Evolutionary conservation across 2,888 invertebrate species (phyloP).

Genomic region (Drosophila borborema): DNA sequence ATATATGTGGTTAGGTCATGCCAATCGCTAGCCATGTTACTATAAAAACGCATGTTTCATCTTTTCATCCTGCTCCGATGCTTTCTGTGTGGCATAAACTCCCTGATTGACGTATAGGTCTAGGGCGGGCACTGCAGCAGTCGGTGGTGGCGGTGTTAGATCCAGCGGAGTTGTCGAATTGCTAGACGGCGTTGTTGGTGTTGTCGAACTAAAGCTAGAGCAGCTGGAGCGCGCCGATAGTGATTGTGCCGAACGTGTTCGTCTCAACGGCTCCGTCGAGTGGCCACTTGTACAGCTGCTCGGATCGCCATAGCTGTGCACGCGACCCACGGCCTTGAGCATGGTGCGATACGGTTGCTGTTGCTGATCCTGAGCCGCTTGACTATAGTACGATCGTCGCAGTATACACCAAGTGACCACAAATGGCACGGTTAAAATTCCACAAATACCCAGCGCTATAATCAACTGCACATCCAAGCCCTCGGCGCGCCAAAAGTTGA

Average conservation of each 20-base stretch:
- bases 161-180: slow-evolving; percentile 60
- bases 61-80: slow-evolving; percentile 38
- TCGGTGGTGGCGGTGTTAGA: slow-evolving; percentile 58
- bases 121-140: slow-evolving; percentile 35
- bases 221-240: slow-evolving; percentile 60
- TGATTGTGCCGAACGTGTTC: slow-evolving; percentile 68
- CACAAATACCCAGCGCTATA: slow-evolving; percentile 77
- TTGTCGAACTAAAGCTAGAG: slow-evolving; percentile 60
- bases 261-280: slow-evolving; percentile 48
- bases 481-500: slow-evolving; percentile 82
- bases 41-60: slow-evolving; percentile 51
- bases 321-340: slow-evolving; percentile 54
- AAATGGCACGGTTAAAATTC: slow-evolving; percentile 83
- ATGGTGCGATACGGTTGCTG: slow-evolving; percentile 49
- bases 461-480: slow-evolving; percentile 83
- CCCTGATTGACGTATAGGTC: slow-evolving; percentile 53
- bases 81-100: slow-evolving; percentile 35
- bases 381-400: slow-evolving; percentile 78
- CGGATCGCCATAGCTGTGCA: slow-evolving; percentile 60
- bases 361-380: slow-evolving; percentile 48
- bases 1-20: slow-evolving; percentile 35
- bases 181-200: slow-evolving; percentile 59
- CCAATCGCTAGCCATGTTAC: slow-evolving; percentile 17
- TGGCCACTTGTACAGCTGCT: slow-evolving; percentile 35
- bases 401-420: slow-evolving; percentile 82